Conservation (phyloP, 64 coral and sea anemone species). For the Pocillopora damicornis region DNA sequence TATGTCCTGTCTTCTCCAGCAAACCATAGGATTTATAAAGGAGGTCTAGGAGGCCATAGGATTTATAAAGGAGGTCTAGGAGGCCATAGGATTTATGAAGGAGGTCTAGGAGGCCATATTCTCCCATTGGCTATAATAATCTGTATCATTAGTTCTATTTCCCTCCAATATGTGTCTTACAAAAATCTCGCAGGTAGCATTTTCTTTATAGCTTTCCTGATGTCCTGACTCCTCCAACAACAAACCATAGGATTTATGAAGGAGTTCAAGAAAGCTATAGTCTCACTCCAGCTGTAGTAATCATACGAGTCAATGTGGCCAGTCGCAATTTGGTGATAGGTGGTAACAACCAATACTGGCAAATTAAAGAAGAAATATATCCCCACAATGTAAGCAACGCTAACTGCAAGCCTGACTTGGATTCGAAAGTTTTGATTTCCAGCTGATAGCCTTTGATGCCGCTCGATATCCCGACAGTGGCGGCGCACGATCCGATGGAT, state of each 20-base stretch:
- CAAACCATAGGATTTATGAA: constrained; percentile 76
- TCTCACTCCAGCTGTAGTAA: constrained; percentile 82
- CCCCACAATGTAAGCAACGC: constrained; percentile 72
- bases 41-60: constrained; percentile 72
- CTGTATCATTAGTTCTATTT: neutral
- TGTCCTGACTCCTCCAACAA: constrained; percentile 49
- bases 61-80: constrained; percentile 68
- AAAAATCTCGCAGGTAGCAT: constrained; percentile 25
- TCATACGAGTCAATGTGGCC: constrained; percentile 48
- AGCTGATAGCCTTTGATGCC: constrained; percentile 38
- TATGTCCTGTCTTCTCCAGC: constrained; percentile 52
- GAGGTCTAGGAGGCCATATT: constrained; percentile 72
- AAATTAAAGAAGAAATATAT: constrained; percentile 67
- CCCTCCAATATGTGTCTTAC: neutral
- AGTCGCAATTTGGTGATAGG: constrained; percentile 58
- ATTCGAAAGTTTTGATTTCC: constrained; percentile 23
- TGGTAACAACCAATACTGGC: constrained; percentile 63
- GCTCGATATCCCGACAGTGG: constrained; percentile 46
- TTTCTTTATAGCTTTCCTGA: constrained; percentile 40
- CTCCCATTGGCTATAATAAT: neutral
- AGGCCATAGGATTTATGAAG: constrained; percentile 67
- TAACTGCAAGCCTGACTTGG: constrained; percentile 56
- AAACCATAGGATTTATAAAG: constrained; percentile 70
- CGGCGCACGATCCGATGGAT: constrained; percentile 49
- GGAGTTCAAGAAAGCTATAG: constrained; percentile 72